Conservation (phyloP, 2,888 invertebrate genomes). For the Aromia moschata region DNA sequence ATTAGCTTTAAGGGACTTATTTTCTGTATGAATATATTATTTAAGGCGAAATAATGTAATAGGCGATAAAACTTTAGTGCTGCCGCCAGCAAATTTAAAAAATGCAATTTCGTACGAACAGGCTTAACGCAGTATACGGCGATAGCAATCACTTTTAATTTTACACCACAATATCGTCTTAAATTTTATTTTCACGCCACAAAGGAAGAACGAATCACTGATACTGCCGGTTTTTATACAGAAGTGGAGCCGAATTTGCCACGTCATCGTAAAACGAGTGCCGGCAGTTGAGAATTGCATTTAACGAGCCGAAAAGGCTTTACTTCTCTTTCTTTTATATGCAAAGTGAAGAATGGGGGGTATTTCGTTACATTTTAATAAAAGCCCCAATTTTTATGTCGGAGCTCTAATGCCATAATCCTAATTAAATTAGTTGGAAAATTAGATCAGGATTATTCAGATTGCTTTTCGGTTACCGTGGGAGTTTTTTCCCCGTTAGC, state of each 20-base stretch:
- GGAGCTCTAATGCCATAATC: slow-evolving; percentile 10
- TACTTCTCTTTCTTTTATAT: slow-evolving; percentile 22
- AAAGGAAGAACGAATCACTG: slow-evolving; percentile 25
- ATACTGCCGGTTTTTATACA: slow-evolving; percentile 20
- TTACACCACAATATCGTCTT: slow-evolving; percentile 26
- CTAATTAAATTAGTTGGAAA: slow-evolving; percentile 23
- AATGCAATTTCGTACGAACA: slow-evolving; percentile 22
- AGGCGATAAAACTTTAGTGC: slow-evolving; percentile 19
- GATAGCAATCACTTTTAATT: slow-evolving; percentile 28
- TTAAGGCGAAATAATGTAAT: slow-evolving; percentile 11
- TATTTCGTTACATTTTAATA: slow-evolving; percentile 22
- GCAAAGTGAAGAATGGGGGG: slow-evolving; percentile 26
- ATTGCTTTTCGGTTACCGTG: slow-evolving; percentile 14
- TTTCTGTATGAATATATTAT: slow-evolving; percentile 10
- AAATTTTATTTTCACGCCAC: slow-evolving; percentile 18
- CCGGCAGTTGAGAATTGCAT: slow-evolving; percentile 29
- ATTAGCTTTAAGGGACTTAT: background rate
- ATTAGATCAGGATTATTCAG: slow-evolving; percentile 11
- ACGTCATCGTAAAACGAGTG: slow-evolving; percentile 27
- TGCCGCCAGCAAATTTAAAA: slow-evolving; percentile 22
- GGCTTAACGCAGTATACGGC: slow-evolving; percentile 8
- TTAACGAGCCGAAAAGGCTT: slow-evolving; percentile 25
- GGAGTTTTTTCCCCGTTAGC: too few relatives aligned
- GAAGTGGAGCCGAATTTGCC: slow-evolving; percentile 20
- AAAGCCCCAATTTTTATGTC: slow-evolving; percentile 17